Conservation (phyloP, 2,797 vertebrate species). For the Prionace glauca region DNA sequence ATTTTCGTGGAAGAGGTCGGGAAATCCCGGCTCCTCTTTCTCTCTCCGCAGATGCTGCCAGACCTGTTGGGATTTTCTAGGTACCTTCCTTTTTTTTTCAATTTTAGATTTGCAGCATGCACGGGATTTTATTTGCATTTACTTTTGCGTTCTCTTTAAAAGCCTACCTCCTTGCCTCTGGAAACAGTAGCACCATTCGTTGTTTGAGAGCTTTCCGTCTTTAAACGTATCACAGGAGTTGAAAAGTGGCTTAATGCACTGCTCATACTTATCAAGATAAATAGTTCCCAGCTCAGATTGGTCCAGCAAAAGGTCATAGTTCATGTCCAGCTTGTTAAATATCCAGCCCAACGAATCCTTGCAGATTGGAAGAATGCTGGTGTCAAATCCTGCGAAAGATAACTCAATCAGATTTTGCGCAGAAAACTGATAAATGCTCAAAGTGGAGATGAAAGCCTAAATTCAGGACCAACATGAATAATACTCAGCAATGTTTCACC, state of each 20-base stretch:
- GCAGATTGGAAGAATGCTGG: constrained; percentile 93
- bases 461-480: not conserved
- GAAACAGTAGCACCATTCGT: constrained; percentile 97
- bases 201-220: constrained; percentile 95
- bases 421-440: not conserved
- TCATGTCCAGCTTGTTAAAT: constrained; percentile 97
- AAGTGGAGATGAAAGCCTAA: not conserved
- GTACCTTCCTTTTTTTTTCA: no score
- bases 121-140: not conserved
- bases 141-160: not conserved
- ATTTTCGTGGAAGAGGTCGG: no score
- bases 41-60: no score
- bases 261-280: constrained; percentile 90
- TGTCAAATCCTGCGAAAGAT: constrained; percentile 76
- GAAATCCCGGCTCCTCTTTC: no score
- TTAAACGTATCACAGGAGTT: constrained; percentile 97
- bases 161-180: constrained; percentile 77
- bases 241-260: constrained; percentile 90
- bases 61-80: no score
- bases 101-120: no score
- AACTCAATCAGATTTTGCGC: not conserved
- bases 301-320: constrained; percentile 92
- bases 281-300: constrained; percentile 90
- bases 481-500: not conserved
- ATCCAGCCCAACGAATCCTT: constrained; percentile 97